Base-by-base conservation (phyloP, 2,113 vertebrate species). In the Arizona elegans region DNA sequence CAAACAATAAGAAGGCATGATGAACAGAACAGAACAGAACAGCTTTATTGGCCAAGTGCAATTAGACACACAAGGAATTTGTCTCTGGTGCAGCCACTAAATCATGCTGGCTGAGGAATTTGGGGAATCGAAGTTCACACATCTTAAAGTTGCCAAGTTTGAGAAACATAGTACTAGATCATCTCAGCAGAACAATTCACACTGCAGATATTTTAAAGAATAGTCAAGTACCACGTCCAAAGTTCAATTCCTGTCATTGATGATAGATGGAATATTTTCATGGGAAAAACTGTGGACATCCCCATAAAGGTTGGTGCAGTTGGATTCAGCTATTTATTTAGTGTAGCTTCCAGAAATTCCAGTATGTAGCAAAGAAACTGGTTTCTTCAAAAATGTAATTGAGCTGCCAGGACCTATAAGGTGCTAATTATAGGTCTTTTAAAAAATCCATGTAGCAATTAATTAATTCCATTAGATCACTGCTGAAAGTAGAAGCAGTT, bases 351-450 rank as follows among this genome's bases (percentile, higher is more conserved):
- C 26, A 81, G 0, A 95, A 94, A 81, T 96, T 96, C 94, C 95
- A 95, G 94, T 94, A 65, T 70, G 24, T 59, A 92, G 50, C 90
- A 70, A 91, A 94, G 47, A 24, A 94, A 95, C 24, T 53, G 52
- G 87, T 87, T 95, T 92, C 95, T 94, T 95, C 70, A 96, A 91
- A 96, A 96, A 95, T 29, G 86, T 92, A 96, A 97, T 94, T 93
- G 53, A 96, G 85, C 65, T 1, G 54, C 11, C 1, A 1, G 86
- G 55, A 95, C 93, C 94, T 89, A 38, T 91, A 96, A 96, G 86
- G 53, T 95, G 87, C 29, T 95, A 94, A 96, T 96, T 96, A 96
- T 94, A 0, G 9, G 56, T 65, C 87, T 95, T 90, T 89, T 24
- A 13, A 90, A 91, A 91, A 92, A 62, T 62, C 91, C 87, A 86